A percentile compares a stretch with the other conserved stretches of the same genome.
Evolutionary conservation across 92 coral and sea anemone genomes (phyloP).

Genomic region (Porites divaricata): DNA sequence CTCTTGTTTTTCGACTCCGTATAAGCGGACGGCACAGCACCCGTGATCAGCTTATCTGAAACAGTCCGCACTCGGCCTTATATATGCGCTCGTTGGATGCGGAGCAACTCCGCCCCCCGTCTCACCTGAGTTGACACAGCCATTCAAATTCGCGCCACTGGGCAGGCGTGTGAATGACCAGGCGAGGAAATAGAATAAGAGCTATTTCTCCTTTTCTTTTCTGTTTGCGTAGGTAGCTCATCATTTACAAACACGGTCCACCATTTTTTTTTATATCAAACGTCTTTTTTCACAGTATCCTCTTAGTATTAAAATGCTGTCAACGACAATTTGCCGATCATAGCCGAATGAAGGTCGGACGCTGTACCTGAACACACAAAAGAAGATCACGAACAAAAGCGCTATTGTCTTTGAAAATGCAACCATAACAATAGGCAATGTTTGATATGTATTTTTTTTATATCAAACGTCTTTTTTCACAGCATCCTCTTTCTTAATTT

Average conservation of each 20-base stretch:
- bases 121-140: conserved; percentile 30
- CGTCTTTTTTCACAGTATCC: neutral
- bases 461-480: neutral
- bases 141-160: conserved; percentile 21
- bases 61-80: conserved; percentile 25
- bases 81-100: conserved; percentile 25
- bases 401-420: too few relatives aligned
- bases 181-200: neutral
- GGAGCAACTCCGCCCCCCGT: conserved; percentile 36
- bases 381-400: too few relatives aligned
- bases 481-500: neutral
- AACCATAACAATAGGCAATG: too few relatives aligned
- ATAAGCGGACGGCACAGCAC: conserved; percentile 10
- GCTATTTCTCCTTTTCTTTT: neutral
- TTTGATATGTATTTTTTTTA: too few relatives aligned
- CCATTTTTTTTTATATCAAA: neutral
- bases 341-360: too few relatives aligned
- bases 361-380: too few relatives aligned
- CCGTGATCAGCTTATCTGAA: conserved; percentile 41
- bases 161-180: conserved; percentile 12
- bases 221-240: conserved; percentile 26
- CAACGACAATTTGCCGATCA: too few relatives aligned
- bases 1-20: neutral
- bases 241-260: conserved; percentile 26
- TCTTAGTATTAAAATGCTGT: too few relatives aligned